These are phyloP conservation scores for Pelagia noctiluca DNA, from an alignment of 30 jellyfish, hydroid and myxozoan genomes.

Conservation along the genomic window DNA sequence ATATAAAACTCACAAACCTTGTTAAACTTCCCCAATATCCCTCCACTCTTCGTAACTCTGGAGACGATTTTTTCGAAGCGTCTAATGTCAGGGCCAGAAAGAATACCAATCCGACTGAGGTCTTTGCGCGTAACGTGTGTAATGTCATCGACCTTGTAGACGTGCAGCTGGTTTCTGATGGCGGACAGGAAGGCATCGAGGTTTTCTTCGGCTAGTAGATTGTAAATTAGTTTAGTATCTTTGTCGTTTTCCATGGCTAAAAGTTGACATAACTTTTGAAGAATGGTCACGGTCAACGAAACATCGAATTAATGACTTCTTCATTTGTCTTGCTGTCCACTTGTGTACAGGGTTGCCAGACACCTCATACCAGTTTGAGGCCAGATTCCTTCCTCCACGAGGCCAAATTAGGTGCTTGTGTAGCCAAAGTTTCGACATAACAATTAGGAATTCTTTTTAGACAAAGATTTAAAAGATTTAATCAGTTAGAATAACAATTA, in stretches of 20 bases:
- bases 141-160: slow-evolving; percentile 71
- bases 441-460: too few relatives aligned
- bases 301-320: too few relatives aligned
- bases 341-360: too few relatives aligned
- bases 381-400: too few relatives aligned
- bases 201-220: slow-evolving; percentile 58
- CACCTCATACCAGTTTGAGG: too few relatives aligned
- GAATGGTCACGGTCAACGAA: too few relatives aligned
- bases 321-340: too few relatives aligned
- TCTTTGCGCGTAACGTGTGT: slow-evolving; percentile 74
- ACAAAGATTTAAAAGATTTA: too few relatives aligned
- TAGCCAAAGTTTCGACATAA: too few relatives aligned
- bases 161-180: slow-evolving; percentile 62
- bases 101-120: slow-evolving; percentile 73
- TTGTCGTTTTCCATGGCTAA: slow-evolving; percentile 64
- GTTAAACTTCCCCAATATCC: slow-evolving; percentile 59
- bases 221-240: slow-evolving; percentile 44
- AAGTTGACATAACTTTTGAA: too few relatives aligned
- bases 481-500: too few relatives aligned
- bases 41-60: slow-evolving; percentile 69
- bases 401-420: too few relatives aligned
- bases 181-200: slow-evolving; percentile 73
- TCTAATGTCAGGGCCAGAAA: slow-evolving; percentile 82
- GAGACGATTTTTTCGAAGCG: slow-evolving; percentile 72
- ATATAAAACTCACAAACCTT: slow-evolving; percentile 38